A percentile compares a stretch with the other conserved stretches of the same genome.
Conservation (phyloP, 2,797 vertebrate genomes). For the Phrynocephalus guinanensis region DNA sequence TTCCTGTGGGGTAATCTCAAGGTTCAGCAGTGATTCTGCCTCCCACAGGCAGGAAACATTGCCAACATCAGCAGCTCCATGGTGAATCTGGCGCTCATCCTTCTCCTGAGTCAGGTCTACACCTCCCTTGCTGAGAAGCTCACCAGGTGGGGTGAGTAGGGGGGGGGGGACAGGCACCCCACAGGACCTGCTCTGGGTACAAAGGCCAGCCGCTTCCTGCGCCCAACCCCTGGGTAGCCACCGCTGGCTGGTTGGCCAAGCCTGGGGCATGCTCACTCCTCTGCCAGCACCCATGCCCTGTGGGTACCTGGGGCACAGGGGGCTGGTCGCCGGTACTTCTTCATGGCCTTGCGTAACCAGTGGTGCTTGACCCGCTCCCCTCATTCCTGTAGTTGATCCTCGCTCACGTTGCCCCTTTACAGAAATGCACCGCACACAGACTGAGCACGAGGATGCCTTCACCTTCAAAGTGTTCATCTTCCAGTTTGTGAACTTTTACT, state of each 20-base stretch:
- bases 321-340: rapidly evolving
- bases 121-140: constrained; percentile 85
- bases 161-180: too few relatives aligned
- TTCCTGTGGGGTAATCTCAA: too few relatives aligned
- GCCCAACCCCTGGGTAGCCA: background rate
- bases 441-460: constrained; percentile 85
- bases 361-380: too few relatives aligned
- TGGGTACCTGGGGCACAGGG: background rate
- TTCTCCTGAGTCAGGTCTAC: constrained; percentile 84
- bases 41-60: constrained; percentile 81
- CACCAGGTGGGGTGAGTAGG: constrained; percentile 83
- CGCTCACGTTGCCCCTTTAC: background rate
- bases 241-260: too few relatives aligned
- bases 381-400: rapidly evolving
- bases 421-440: constrained; percentile 89
- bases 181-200: background rate
- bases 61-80: constrained; percentile 84
- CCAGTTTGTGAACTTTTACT: constrained; percentile 89
- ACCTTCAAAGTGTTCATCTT: constrained; percentile 89
- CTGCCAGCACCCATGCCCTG: background rate
- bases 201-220: background rate
- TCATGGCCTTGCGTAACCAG: too few relatives aligned
- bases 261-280: background rate
- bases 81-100: constrained; percentile 83
- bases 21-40: rapidly evolving